Evolutionary conservation across 2,797 vertebrate genomes (phyloP).

Genomic region (Sphenopsis melanotis): DNA sequence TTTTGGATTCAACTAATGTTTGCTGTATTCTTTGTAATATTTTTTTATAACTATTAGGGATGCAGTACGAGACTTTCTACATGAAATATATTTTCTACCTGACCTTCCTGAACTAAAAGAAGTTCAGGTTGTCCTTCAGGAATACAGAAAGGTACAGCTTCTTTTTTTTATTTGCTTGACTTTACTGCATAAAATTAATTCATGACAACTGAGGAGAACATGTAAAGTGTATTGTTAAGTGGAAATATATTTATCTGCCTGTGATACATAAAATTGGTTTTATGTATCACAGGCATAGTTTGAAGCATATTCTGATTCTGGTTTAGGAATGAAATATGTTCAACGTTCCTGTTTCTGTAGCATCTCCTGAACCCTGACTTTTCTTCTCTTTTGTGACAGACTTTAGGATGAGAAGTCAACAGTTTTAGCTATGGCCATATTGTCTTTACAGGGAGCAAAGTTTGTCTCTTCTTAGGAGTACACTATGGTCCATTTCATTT

Average conservation of each 20-base stretch:
- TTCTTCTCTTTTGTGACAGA: not conserved
- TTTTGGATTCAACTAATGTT: not conserved
- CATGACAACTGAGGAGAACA: not conserved
- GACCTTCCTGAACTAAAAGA: conserved; percentile 91
- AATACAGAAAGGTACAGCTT: conserved; percentile 89
- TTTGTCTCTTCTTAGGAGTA: not conserved
- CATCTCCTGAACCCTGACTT: not conserved
- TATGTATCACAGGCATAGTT: not conserved
- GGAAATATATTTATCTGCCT: not conserved
- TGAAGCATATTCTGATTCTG: not conserved
- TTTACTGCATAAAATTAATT: not conserved
- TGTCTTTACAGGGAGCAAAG: not conserved
- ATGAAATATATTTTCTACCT: conserved; percentile 98
- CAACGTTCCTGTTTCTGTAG: not conserved
- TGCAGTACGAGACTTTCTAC: conserved; percentile 92
- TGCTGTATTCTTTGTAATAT: not conserved
- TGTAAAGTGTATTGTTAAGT: not conserved
- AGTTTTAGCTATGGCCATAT: not conserved
- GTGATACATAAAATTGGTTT: not conserved
- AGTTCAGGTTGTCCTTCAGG: conserved; percentile 90
- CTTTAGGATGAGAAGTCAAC: not conserved
- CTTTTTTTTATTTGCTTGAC: not conserved
- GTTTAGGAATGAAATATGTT: not conserved
- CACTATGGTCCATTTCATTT: not conserved
- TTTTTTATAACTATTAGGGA: conserved; percentile 74